Base-by-base conservation (phyloP, 2,888 invertebrate genomes). In the Drosophila bunnanda region DNA sequence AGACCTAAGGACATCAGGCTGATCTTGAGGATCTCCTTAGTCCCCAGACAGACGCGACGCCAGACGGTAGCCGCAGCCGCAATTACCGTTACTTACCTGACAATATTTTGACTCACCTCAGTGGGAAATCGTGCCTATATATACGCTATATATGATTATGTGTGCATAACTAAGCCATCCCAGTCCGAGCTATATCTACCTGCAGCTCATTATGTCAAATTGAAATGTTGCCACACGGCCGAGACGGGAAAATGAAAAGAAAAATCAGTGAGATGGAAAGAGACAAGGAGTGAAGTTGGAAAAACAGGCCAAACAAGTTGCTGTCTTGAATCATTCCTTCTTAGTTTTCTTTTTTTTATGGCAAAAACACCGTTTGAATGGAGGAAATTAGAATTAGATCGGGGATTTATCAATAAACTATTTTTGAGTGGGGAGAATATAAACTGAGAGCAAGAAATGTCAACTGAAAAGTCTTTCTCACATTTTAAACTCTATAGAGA, bases 31-130 rank as follows among this genome's bases (percentile, higher is more conserved):
- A 50, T 50, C 50, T 50, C 32, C 20, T 32, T 15, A 30, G 48
- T 10, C 17, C 28, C 25, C 3, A 0, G 12, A 13, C 48, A 39
- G 64, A 50, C 44, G 59, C 55, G 66, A 50, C 67, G 54, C 65
- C 82, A 82, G 82, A 87, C 82, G 46, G 82, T 87, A 82, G 82
- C 82, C 83, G 66, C 77, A 44, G 62, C 34, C 84, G 62, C 85
- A 85, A 88, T 88, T 85, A 88, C 83, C 88, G 83, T 80, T 85
- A 78, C 15, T 64, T 64, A 65, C 83, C 83, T 82, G 83, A 46
- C 65, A 71, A 78, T 84, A 76, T 84, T 84, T 66, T 82, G 82
- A 82, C 87, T 82, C 71, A 71, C 10, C 59, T 22, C 76, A 69
- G 68, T 65, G 60, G 73, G 79, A 73, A 60, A 41, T 50, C 30